Evolutionary conservation across 2,888 invertebrate genomes (phyloP).

Genomic region (Dromius quadrimaculatus): DNA sequence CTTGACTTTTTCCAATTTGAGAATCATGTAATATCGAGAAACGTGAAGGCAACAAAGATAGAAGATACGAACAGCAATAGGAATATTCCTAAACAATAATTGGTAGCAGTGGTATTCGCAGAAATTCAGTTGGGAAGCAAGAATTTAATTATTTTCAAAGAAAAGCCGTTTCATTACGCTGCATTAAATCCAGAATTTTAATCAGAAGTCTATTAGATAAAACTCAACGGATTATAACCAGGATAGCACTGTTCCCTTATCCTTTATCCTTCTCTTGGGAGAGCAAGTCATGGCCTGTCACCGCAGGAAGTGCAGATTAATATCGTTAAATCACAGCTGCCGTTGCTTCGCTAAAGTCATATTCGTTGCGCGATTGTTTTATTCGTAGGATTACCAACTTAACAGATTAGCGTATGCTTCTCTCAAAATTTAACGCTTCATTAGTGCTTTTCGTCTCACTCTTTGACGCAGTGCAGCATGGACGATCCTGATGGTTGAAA

Average conservation of each 20-base stretch:
- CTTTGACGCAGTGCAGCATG: no score
- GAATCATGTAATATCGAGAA: neutral
- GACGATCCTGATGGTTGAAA: no score
- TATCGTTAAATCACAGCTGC: slow-evolving; percentile 29
- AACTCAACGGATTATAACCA: slow-evolving; percentile 30
- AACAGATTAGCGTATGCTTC: neutral
- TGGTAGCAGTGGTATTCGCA: slow-evolving; percentile 10
- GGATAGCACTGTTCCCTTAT: neutral
- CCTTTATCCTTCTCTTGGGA: neutral
- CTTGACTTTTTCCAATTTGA: neutral
- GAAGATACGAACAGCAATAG: no score
- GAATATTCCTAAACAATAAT: slow-evolving; percentile 29
- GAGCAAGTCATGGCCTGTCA: slow-evolving; percentile 20
- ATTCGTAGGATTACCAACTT: slow-evolving; percentile 20
- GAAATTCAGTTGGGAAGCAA: slow-evolving; percentile 17
- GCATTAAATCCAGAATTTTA: slow-evolving; percentile 38
- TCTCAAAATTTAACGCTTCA: slow-evolving; percentile 1
- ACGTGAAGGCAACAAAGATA: no score
- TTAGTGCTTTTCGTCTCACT: no score
- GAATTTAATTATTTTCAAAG: slow-evolving; percentile 32
- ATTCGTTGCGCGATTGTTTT: slow-evolving; percentile 31
- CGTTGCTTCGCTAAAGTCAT: slow-evolving; percentile 19
- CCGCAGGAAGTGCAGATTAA: slow-evolving; percentile 8
- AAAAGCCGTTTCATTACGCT: slow-evolving; percentile 21
- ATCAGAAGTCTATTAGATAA: slow-evolving; percentile 41